Evolutionary conservation across 2,888 invertebrate species (phyloP).

Genomic region (Sussaba pulchella): DNA sequence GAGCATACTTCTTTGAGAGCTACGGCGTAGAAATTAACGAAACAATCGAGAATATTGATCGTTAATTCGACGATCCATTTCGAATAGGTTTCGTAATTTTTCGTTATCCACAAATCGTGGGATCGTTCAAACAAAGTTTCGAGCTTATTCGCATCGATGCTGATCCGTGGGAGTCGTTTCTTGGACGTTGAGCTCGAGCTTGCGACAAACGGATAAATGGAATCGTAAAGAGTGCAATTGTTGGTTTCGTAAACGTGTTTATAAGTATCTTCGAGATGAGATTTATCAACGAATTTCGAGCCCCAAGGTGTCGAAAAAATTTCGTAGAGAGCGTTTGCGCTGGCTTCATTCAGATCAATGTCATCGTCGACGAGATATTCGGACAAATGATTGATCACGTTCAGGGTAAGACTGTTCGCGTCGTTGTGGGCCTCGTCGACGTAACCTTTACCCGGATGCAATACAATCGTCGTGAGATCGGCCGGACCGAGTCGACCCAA

Average conservation of each 20-base stretch:
- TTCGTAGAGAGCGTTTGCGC: constrained; percentile 86
- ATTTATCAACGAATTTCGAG: constrained; percentile 55
- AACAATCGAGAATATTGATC: constrained; percentile 85
- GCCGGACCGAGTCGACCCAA: constrained; percentile 91
- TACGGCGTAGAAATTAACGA: constrained; percentile 85
- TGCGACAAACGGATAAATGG: constrained; percentile 76
- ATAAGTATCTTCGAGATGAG: not conserved
- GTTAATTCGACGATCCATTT: constrained; percentile 87
- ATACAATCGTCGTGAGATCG: constrained; percentile 89
- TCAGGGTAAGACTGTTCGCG: constrained; percentile 78
- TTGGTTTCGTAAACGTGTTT: constrained; percentile 5
- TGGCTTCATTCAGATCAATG: constrained; percentile 85
- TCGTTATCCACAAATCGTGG: constrained; percentile 82
- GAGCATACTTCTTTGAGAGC: constrained; percentile 87
- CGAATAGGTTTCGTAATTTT: constrained; percentile 81
- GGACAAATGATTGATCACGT: constrained; percentile 84
- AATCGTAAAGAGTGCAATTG: constrained; percentile 65
- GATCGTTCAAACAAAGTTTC: not conserved
- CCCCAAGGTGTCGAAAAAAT: constrained; percentile 83
- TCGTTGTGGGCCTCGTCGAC: constrained; percentile 68
- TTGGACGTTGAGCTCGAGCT: constrained; percentile 1
- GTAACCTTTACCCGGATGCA: constrained; percentile 85
- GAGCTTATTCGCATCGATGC: constrained; percentile 77
- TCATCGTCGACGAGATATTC: constrained; percentile 86
- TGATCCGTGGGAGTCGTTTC: constrained; percentile 70